Evolutionary conservation across 2,888 invertebrate species (phyloP).

Genomic region (Cryptophagus acutangulus): DNA sequence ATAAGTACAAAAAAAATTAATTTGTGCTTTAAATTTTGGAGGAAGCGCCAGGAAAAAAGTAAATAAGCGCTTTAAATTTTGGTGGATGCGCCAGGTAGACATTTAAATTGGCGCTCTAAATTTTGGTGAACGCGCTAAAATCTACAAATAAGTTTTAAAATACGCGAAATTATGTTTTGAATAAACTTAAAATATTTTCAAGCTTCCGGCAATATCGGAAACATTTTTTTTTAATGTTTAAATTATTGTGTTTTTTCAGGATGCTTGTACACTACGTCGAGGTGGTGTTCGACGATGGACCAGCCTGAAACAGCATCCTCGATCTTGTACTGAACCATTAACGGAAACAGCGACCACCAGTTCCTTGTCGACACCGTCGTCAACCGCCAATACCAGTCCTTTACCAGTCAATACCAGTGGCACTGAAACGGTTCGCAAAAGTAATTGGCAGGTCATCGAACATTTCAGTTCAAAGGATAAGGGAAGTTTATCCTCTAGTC

Average conservation of each 20-base stretch:
- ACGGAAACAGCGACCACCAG: conserved; percentile 34
- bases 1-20: no score
- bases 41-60: no score
- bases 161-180: no score
- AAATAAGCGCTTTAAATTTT: no score
- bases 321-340: conserved; percentile 37
- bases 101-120: no score
- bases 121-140: no score
- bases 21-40: no score
- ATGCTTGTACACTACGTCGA: conserved; percentile 39
- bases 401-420: conserved; percentile 25
- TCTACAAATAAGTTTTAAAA: no score
- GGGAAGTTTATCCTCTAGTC: conserved; percentile 58
- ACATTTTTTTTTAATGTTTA: conserved; percentile 10
- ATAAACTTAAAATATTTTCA: no score
- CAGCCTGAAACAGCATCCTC: conserved; percentile 51
- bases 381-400: conserved; percentile 38
- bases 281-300: conserved; percentile 49
- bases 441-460: conserved; percentile 89
- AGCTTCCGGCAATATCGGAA: no score
- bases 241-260: conserved; percentile 31
- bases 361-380: conserved; percentile 33
- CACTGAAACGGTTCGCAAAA: conserved; percentile 60
- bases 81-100: no score
- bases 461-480: conserved; percentile 65